These are phyloP conservation scores for Percopsis omiscomaycus DNA, from an alignment of 2,797 vertebrate genomes.

Conservation along the genomic window DNA sequence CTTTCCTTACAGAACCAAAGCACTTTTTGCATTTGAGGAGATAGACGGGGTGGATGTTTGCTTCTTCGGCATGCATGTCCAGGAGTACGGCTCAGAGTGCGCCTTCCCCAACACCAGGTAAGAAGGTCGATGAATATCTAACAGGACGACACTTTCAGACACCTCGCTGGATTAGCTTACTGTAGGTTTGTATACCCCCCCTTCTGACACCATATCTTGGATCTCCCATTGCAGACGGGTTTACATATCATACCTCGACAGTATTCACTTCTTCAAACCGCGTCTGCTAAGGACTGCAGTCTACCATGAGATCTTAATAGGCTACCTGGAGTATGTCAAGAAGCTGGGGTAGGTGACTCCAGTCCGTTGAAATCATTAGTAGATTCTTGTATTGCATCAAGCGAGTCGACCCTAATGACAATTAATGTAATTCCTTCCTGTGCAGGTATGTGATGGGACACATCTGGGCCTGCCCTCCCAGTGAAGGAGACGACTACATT, in stretches of 20 bases:
- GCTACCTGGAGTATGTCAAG: constrained; percentile 99
- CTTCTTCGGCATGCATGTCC: constrained; percentile 99
- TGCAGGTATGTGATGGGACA: constrained; percentile 93
- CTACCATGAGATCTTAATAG: constrained; percentile 98
- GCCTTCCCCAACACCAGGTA: constrained; percentile 96
- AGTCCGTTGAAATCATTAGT: neutral
- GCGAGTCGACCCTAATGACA: neutral
- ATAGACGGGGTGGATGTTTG: constrained; percentile 97
- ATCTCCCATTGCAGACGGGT: constrained; percentile 82
- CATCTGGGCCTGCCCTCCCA: constrained; percentile 99
- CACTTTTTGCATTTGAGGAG: constrained; percentile 99
- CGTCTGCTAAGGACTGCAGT: constrained; percentile 93
- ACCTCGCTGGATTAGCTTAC: neutral
- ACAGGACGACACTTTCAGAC: neutral
- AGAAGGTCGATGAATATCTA: neutral
- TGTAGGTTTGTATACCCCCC: neutral
- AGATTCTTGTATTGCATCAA: constrained; percentile 7
- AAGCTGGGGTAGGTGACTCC: constrained; percentile 87
- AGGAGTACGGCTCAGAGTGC: constrained; percentile 97
- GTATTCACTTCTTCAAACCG: constrained; percentile 98
- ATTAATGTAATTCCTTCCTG: neutral
- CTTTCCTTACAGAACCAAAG: constrained; percentile 99
- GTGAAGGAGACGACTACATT: constrained; percentile 98
- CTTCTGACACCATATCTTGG: neutral
- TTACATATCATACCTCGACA: constrained; percentile 99